phyloP scores from a whole-genome alignment of 1,140 invertebrate species.

The Drosophila gunungcola region DNA sequence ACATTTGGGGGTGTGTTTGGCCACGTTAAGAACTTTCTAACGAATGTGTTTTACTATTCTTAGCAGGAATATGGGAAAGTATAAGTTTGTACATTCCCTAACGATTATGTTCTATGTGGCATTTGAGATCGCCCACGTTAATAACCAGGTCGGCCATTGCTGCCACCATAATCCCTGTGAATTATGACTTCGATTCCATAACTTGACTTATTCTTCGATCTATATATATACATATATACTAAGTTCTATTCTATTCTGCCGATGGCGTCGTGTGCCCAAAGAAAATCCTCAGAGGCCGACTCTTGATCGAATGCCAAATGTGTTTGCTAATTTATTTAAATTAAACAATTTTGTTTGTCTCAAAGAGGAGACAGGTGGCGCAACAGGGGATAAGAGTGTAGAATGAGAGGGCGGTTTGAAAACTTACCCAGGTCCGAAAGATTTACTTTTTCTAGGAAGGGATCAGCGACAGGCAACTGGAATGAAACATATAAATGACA shows the following conservation, averaged over 20 bases:
- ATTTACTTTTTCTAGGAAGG: slow-evolving; percentile 94
- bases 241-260: slow-evolving; percentile 19
- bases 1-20: slow-evolving; percentile 45
- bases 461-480: slow-evolving; percentile 94
- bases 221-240: slow-evolving; percentile 11
- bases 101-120: slow-evolving; percentile 9
- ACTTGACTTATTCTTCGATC: background rate
- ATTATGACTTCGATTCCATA: slow-evolving; percentile 37
- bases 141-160: slow-evolving; percentile 1
- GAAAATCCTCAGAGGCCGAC: slow-evolving; percentile 20
- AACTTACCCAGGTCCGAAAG: slow-evolving; percentile 93
- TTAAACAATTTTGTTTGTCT: slow-evolving; percentile 22
- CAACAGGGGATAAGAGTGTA: background rate
- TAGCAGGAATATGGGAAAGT: background rate
- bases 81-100: slow-evolving; percentile 1
- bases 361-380: no score
- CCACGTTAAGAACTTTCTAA: slow-evolving; percentile 3
- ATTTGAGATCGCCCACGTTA: slow-evolving; percentile 11
- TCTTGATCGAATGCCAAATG: slow-evolving; percentile 61
- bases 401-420: slow-evolving; percentile 2
- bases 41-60: background rate
- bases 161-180: slow-evolving; percentile 30
- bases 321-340: slow-evolving; percentile 62
- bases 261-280: slow-evolving; percentile 62
- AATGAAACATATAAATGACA: slow-evolving; percentile 83